These are phyloP conservation scores for Drosophila nr. medialis DNA, from an alignment of 2,888 invertebrate species.

Conservation along the genomic window DNA sequence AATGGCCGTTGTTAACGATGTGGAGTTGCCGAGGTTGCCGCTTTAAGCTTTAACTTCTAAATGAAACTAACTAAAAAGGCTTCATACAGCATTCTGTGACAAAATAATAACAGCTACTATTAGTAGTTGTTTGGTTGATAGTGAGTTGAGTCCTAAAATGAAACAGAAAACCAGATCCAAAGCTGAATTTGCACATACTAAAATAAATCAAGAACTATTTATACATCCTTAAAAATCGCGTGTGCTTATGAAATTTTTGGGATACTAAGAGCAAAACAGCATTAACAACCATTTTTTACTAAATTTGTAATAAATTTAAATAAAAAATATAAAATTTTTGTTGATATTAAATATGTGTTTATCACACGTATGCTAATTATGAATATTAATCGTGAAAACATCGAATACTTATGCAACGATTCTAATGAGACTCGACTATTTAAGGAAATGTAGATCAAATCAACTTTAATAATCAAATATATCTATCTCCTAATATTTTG, in stretches of 20 bases:
- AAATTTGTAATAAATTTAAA: too few relatives aligned
- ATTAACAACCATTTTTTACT: too few relatives aligned
- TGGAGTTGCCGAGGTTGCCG: constrained; percentile 57
- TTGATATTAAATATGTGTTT: neutral
- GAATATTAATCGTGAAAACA: neutral
- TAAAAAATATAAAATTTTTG: neutral
- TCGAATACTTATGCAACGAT: neutral
- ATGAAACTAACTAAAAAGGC: constrained; percentile 70
- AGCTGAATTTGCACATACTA: neutral
- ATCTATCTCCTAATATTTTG: neutral
- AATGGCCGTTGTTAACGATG: constrained; percentile 77
- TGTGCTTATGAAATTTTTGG: too few relatives aligned
- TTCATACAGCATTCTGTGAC: constrained; percentile 25
- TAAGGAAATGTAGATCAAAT: too few relatives aligned
- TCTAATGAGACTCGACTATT: neutral
- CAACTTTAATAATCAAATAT: neutral
- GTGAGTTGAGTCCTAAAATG: neutral
- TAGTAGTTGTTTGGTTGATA: neutral
- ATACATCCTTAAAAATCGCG: too few relatives aligned
- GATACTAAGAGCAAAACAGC: too few relatives aligned
- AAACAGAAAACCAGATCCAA: neutral
- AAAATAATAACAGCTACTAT: neutral
- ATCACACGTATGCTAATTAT: too few relatives aligned
- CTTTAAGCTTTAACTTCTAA: constrained; percentile 63
- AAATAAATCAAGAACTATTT: too few relatives aligned